Conservation (phyloP, 1,140 invertebrate genomes). For the Rhynchophorus ferrugineus region DNA sequence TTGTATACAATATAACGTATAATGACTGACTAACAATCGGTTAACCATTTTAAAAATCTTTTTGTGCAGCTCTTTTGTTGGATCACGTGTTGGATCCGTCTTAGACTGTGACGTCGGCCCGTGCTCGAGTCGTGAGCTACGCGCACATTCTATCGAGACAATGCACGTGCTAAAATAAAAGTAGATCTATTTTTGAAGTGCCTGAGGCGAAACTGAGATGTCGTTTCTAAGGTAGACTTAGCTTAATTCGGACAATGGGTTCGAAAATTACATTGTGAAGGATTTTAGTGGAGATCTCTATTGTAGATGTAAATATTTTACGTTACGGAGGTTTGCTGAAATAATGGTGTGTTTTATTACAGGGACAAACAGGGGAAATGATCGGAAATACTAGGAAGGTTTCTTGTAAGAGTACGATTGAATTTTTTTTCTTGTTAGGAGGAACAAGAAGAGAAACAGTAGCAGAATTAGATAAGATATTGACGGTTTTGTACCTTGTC, state of each 20-base stretch:
- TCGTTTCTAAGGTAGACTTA: constrained; percentile 13
- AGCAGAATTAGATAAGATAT: background rate
- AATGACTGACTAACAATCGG: constrained; percentile 21
- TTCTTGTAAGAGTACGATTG: background rate
- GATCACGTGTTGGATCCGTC: constrained; percentile 10
- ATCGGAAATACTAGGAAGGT: background rate
- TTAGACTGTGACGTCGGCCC: background rate
- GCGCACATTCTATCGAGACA: constrained; percentile 2
- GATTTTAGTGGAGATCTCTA: constrained; percentile 1
- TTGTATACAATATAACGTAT: constrained; percentile 23
- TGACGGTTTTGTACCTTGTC: background rate
- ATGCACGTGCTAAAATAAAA: constrained; percentile 13
- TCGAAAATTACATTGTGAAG: constrained; percentile 1
- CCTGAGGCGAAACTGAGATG: constrained; percentile 5
- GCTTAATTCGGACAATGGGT: constrained; percentile 17
- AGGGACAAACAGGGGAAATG: background rate
- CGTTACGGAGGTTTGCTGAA: constrained; percentile 3
- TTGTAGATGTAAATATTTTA: constrained; percentile 16
- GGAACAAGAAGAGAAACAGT: background rate
- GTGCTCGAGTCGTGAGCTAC: background rate
- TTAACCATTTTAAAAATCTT: constrained; percentile 18
- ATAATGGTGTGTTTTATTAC: constrained; percentile 9
- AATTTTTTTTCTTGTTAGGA: background rate
- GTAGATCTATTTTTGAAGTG: background rate
- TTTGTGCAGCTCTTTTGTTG: constrained; percentile 12